Percentiles rank a stretch among this genome's conserved stretches.
These are phyloP conservation scores for Gerris lacustris DNA, from an alignment of 2,888 invertebrate genomes.

Conservation along the genomic window DNA sequence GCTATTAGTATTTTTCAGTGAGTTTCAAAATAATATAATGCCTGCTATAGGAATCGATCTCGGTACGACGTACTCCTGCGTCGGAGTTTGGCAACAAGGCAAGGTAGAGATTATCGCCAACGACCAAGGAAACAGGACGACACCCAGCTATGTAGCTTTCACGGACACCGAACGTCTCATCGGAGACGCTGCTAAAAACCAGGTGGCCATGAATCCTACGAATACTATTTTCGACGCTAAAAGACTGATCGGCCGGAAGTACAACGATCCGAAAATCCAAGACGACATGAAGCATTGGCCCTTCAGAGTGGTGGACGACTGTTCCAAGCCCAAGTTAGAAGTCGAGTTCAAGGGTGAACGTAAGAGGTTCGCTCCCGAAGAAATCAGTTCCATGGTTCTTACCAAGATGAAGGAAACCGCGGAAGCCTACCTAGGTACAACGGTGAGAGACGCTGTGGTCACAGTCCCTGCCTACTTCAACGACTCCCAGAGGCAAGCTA, in stretches of 20 bases:
- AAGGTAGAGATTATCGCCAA: slow-evolving; percentile 74
- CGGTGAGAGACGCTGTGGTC: slow-evolving; percentile 55
- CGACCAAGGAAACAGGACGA: slow-evolving; percentile 68
- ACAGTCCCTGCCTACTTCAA: slow-evolving; percentile 78
- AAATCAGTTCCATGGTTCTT: slow-evolving; percentile 61
- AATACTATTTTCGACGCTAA: slow-evolving; percentile 72
- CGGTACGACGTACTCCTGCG: slow-evolving; percentile 75
- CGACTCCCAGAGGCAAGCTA: slow-evolving; percentile 69
- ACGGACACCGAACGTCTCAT: slow-evolving; percentile 43
- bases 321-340: slow-evolving; percentile 53
- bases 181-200: slow-evolving; percentile 40
- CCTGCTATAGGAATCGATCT: slow-evolving; percentile 69
- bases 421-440: slow-evolving; percentile 56
- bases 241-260: slow-evolving; percentile 53
- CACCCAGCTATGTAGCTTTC: slow-evolving; percentile 56
- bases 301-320: slow-evolving; percentile 55
- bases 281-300: slow-evolving; percentile 74
- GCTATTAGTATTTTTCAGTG: too few relatives aligned
- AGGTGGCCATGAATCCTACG: slow-evolving; percentile 56
- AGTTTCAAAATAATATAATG: slow-evolving; percentile 33
- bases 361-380: slow-evolving; percentile 54
- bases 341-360: slow-evolving; percentile 51
- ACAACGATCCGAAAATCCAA: slow-evolving; percentile 58
- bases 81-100: slow-evolving; percentile 66
- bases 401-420: slow-evolving; percentile 43